Evolutionary conservation across 2,797 vertebrate species (phyloP).

Genomic region (Vipera ursinii): DNA sequence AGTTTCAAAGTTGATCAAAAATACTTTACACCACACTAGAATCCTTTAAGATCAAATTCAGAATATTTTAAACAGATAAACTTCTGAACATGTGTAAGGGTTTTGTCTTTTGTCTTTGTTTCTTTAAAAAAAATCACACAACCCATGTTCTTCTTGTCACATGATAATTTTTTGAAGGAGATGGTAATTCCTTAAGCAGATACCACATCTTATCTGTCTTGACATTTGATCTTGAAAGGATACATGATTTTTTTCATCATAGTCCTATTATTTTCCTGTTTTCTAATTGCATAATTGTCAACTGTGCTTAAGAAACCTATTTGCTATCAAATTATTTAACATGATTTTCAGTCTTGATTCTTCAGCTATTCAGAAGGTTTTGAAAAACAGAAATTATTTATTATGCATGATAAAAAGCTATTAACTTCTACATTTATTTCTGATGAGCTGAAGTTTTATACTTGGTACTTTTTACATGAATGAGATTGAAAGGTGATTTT

Average conservation of each 20-base stretch:
- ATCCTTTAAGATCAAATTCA: background rate
- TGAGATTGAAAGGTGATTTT: conserved; percentile 18
- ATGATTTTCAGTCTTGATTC: accelerated
- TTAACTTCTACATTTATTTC: background rate
- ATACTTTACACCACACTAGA: background rate
- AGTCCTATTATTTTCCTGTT: background rate
- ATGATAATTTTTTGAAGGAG: background rate
- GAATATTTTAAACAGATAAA: background rate
- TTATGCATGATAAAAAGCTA: background rate
- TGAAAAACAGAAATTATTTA: background rate
- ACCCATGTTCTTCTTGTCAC: background rate
- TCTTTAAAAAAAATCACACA: background rate
- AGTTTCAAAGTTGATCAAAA: background rate
- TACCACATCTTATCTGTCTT: background rate
- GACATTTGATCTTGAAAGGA: background rate
- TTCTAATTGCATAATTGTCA: background rate
- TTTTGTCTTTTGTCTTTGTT: background rate
- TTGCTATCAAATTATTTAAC: background rate
- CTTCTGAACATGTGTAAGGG: background rate
- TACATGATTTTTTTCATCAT: background rate
- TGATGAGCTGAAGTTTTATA: conserved; percentile 18
- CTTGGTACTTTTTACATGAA: background rate
- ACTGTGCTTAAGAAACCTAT: background rate
- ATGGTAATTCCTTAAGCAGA: background rate
- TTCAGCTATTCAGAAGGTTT: background rate